Conservation (phyloP, 2,888 invertebrate species). For the Drosophila macrospina region DNA sequence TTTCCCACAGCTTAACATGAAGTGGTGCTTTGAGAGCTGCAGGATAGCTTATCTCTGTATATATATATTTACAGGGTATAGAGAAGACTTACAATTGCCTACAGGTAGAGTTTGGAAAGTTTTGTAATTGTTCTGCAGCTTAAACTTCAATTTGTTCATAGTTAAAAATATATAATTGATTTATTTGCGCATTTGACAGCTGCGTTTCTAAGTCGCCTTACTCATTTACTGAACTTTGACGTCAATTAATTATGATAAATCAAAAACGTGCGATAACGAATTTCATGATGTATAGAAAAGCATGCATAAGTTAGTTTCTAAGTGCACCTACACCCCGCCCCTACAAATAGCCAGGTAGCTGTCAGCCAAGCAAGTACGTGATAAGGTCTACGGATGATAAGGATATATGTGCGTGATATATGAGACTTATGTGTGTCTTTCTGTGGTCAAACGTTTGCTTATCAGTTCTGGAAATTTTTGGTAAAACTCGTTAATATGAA, state of each 20-base stretch:
- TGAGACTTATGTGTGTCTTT: constrained; percentile 31
- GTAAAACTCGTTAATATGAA: constrained; percentile 16
- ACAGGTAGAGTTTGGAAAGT: neutral
- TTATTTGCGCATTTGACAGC: neutral
- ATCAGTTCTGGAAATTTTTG: constrained; percentile 28
- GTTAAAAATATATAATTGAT: neutral
- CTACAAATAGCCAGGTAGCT: constrained; percentile 8
- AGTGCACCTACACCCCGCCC: constrained; percentile 35
- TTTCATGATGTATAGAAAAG: constrained; percentile 38
- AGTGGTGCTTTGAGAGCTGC: constrained; percentile 18
- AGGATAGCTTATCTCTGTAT: constrained; percentile 11
- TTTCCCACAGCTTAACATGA: constrained; percentile 16
- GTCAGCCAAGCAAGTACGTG: constrained; percentile 28
- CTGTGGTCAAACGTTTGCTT: constrained; percentile 36
- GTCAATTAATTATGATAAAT: constrained; percentile 20
- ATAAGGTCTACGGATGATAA: constrained; percentile 38
- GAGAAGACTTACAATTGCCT: neutral
- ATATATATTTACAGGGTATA: neutral
- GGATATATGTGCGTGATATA: constrained; percentile 3
- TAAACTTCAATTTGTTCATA: neutral
- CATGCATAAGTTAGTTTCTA: constrained; percentile 16
- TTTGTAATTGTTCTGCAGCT: neutral
- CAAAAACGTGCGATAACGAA: constrained; percentile 20
- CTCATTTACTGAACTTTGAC: constrained; percentile 39
- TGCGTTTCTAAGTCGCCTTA: neutral